Conservation (phyloP, 2,113 vertebrate genomes). For the Ursus arctos region DNA sequence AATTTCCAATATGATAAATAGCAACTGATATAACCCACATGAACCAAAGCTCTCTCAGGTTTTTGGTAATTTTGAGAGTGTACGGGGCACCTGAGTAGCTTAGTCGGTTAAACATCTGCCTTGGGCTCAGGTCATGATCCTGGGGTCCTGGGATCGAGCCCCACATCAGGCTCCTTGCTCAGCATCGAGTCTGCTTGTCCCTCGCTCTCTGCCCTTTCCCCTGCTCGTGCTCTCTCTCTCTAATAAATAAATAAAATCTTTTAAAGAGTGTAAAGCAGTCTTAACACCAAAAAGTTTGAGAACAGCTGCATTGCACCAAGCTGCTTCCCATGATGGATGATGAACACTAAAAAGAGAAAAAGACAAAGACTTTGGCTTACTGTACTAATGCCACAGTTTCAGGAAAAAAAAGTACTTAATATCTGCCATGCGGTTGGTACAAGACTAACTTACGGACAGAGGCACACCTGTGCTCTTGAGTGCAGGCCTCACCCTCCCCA, state of each 20-base stretch:
- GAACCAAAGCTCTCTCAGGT: background rate
- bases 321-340: background rate
- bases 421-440: background rate
- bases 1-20: background rate
- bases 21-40: background rate
- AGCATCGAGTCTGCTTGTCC: background rate
- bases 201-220: background rate
- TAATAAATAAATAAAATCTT: background rate
- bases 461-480: background rate
- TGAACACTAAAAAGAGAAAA: background rate
- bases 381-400: background rate
- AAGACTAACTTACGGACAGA: background rate
- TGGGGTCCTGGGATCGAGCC: background rate
- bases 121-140: background rate
- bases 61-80: background rate
- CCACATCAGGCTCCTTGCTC: background rate
- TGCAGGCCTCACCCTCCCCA: background rate
- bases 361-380: background rate
- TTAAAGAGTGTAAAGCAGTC: background rate
- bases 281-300: background rate
- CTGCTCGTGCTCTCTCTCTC: background rate
- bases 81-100: background rate
- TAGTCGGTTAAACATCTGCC: background rate
- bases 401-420: background rate
- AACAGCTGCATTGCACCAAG: background rate